A percentile compares a stretch with the other conserved stretches of the same genome.
Conservation (phyloP, 2,888 invertebrate genomes). For the Epistrophe eligans region DNA sequence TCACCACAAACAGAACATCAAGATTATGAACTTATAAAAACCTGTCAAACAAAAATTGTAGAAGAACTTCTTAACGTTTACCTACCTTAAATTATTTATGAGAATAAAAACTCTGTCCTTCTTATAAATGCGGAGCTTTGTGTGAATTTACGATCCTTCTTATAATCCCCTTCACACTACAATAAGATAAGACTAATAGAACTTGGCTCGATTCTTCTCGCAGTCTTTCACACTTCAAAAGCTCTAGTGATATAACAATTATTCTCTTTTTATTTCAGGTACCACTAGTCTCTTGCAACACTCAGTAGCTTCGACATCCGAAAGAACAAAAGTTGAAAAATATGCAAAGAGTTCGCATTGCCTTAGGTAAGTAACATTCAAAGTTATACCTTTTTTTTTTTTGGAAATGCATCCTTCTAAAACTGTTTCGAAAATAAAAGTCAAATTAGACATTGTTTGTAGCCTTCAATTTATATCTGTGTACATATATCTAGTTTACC, state of each 20-base stretch:
- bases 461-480: slow-evolving; percentile 12
- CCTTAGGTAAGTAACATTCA: slow-evolving; percentile 52
- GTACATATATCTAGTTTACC: no score
- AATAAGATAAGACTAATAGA: slow-evolving; percentile 33
- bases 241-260: not conserved
- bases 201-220: slow-evolving; percentile 2
- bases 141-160: slow-evolving; percentile 55
- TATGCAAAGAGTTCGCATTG: not conserved
- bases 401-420: slow-evolving; percentile 16
- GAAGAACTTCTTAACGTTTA: not conserved
- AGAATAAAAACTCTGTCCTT: slow-evolving; percentile 42
- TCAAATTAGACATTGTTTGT: slow-evolving; percentile 53
- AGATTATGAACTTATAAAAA: no score
- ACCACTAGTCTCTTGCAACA: no score
- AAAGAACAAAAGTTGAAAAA: slow-evolving; percentile 6
- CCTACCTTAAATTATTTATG: not conserved
- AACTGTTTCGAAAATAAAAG: slow-evolving; percentile 52
- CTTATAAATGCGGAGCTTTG: slow-evolving; percentile 36
- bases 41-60: no score
- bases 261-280: not conserved
- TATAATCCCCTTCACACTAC: slow-evolving; percentile 42
- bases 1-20: no score
- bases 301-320: not conserved
- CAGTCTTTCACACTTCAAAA: no score
- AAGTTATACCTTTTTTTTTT: slow-evolving; percentile 38